These are phyloP conservation scores for Microplitis demolitor DNA, from an alignment of 1,140 invertebrate species.

Conservation along the genomic window DNA sequence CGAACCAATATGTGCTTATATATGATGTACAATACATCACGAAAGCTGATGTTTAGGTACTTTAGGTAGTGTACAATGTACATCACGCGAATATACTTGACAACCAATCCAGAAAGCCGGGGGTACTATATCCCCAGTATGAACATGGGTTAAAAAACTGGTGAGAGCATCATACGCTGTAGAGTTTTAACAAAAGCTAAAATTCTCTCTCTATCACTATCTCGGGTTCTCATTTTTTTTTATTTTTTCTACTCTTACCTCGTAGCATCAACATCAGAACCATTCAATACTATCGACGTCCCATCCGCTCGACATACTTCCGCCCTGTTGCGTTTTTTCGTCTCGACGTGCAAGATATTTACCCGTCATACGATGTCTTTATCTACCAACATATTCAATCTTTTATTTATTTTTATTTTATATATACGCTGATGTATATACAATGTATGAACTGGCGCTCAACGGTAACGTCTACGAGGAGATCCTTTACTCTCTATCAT, in stretches of 20 bases:
- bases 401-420: not conserved
- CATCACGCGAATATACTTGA: not conserved
- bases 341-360: conserved; percentile 10
- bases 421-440: conserved; percentile 2
- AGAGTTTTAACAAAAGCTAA: conserved; percentile 14
- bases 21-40: conserved; percentile 16
- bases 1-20: conserved; percentile 23
- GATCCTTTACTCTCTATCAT: conserved; percentile 21
- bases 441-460: not conserved
- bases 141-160: not conserved
- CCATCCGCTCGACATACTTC: conserved; percentile 41
- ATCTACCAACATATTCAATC: conserved; percentile 1
- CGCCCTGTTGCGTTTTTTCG: conserved; percentile 45
- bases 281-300: conserved; percentile 29
- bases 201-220: not conserved
- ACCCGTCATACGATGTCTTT: not conserved
- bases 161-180: conserved; percentile 9
- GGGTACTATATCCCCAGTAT: not conserved
- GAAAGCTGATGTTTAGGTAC: conserved; percentile 15
- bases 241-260: not conserved
- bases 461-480: conserved; percentile 3
- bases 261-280: conserved; percentile 10
- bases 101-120: no score
- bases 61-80: not conserved
- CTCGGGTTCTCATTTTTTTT: not conserved